A percentile compares a stretch with the other conserved stretches of the same genome.
Conservation (phyloP, 2,113 vertebrate species). For the Anser brachyrhynchus region DNA sequence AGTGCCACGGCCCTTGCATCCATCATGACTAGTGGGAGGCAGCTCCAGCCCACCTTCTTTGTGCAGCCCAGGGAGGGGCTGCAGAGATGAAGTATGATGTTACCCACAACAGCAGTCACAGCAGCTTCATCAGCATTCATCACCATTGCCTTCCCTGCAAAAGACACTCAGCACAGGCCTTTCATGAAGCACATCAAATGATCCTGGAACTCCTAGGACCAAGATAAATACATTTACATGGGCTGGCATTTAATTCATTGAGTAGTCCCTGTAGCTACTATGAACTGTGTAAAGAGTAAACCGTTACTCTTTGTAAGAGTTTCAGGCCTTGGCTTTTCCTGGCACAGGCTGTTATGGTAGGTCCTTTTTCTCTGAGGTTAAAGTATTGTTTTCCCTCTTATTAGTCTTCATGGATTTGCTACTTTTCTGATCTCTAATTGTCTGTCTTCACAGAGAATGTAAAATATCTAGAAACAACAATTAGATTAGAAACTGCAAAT, state of each 20-base stretch:
- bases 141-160: neutral
- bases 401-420: neutral
- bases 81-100: neutral
- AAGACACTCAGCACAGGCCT: neutral
- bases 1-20: neutral
- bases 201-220: neutral
- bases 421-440: neutral
- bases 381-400: neutral
- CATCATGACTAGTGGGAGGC: neutral
- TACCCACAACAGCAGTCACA: accelerated
- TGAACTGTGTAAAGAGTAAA: neutral
- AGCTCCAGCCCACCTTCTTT: neutral
- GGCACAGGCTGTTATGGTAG: neutral
- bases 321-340: neutral
- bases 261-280: neutral
- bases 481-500: neutral
- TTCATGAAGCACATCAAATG: neutral
- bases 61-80: accelerated
- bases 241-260: neutral
- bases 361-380: neutral
- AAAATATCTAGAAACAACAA: neutral
- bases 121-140: neutral
- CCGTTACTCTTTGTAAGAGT: neutral
- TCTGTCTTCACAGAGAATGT: neutral
- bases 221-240: neutral